Evolutionary conservation across 2,113 vertebrate genomes (phyloP), one percentile per base, ranked within the genome.

Genomic region (Ophthalmolycus amberensis): DNA sequence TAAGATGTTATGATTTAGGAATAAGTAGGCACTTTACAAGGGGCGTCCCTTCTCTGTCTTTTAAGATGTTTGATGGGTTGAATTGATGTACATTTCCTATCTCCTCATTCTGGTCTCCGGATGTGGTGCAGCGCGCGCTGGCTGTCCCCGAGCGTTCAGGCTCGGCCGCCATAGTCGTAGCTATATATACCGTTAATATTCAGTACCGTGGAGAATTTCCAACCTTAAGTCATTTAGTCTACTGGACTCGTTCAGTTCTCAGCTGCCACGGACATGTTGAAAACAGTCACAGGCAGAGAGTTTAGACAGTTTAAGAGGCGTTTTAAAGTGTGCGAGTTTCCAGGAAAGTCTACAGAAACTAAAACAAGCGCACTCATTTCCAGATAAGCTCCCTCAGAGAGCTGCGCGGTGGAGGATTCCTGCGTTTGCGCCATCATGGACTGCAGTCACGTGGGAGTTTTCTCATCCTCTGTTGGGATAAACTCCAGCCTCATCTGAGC

Each of bases 11-110:
- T 3, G 16, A 15, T 50, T 12, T 12, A 20, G 44, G 60, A 50
- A 25, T 32, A 52, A 50, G 11, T 20, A 16, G 10, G 18, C 71
- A 62, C 58, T 76, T 15, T 22, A 6, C 4, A 20, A 38, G 2
- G 8, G 1, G 20, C 27, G 34, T 7, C 59, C 12, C 5, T 15
- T 29, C 71, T 46, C 5, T 54, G 1, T 52, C 1, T 6, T 9
- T 22, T n/a, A 7, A 56, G 25, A 18, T 50, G 27, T 25, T 29
- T 9, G 8, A 54, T 42, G 40, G 9, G 9, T 22, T 46, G 48
- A 7, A 32, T 50, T 12, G 9, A 9, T n/a, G 44, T 40, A 6
- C 40, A 9, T 75, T 63, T 88, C 78, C 44, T 80, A 42, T 60
- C 69, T 64, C 42, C 54, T n/a, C 29, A 12, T 1, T 34, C 34